Base-by-base conservation (phyloP, 2,797 vertebrate species). In the Huso huso region DNA sequence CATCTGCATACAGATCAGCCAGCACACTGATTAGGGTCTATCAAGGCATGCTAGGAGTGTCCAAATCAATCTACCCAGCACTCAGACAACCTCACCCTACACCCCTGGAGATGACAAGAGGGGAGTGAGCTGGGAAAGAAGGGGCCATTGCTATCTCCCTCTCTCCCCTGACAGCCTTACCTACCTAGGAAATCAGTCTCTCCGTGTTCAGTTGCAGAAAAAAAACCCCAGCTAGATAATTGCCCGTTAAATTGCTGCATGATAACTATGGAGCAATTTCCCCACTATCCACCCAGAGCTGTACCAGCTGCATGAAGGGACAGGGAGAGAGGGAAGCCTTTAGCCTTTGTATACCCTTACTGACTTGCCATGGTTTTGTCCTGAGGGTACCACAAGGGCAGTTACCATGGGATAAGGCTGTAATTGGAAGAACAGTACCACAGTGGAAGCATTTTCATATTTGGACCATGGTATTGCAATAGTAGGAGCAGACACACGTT, bases 211-310 rank as follows among this genome's bases (percentile, higher is more conserved):
- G 5, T 55, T 55, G 53, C 53, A 55, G 53, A n/a, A 10, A 55
- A 37, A 37, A 37, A 37, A 37, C 3, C 3, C 37, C 37, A 4
- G 37, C n/a, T n/a, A 55, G 53, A 55, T 55, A 55, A 55, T 55
- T 55, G 53, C n/a, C 53, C n/a, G 7, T 55, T 55, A 55, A 55
- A 55, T 55, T 55, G 53, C 53, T 55, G 53, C n/a, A n/a, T n/a
- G 53, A 55, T 55, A 55, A 10, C 53, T 10, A 55, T 55, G 53
- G 53, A 55, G 53, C 53, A 55, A 55, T 55, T 55, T 55, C 53
- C 10, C 53, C 7, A 7, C 53, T n/a, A 55, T 10, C 53, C 4
- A 37, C 18, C 18, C 18, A 18, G 18, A 18, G 18, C 18, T 18
- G 18, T 18, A 37, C 37, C 37, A 37, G 37, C 37, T 37, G 37